phyloP scores from a whole-genome alignment of 2,113 vertebrate genomes.

The Jaculus jaculus region DNA sequence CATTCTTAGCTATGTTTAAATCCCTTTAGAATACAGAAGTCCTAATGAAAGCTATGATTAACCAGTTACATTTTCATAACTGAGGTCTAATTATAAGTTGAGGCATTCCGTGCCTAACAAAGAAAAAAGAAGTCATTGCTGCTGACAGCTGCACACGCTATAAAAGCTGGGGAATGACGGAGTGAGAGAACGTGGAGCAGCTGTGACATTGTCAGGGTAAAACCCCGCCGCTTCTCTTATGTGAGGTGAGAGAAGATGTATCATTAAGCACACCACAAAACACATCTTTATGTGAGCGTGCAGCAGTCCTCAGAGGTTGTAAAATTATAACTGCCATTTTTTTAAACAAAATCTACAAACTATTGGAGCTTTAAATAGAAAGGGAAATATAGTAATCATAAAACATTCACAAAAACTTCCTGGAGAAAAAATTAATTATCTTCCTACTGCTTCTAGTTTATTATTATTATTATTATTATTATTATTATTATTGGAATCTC shows the following conservation, averaged over 20 bases:
- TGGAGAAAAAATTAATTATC: background rate
- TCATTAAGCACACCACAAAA: constrained; percentile 54
- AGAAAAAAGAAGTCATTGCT: constrained; percentile 57
- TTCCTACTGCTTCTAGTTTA: background rate
- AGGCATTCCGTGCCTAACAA: constrained; percentile 72
- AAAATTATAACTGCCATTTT: constrained; percentile 61
- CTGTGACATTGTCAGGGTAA: constrained; percentile 65
- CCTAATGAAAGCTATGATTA: constrained; percentile 70
- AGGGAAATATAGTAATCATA: background rate
- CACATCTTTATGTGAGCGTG: constrained; percentile 8
- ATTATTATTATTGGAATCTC: background rate
- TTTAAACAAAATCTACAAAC: constrained; percentile 42
- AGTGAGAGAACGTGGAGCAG: constrained; percentile 64
- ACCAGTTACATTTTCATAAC: constrained; percentile 76
- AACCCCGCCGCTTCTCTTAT: constrained; percentile 36
- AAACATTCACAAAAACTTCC: constrained; percentile 19
- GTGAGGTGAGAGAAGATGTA: constrained; percentile 55
- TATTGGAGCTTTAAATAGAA: constrained; percentile 57
- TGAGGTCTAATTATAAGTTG: constrained; percentile 80
- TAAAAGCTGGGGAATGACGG: constrained; percentile 60
- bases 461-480: background rate
- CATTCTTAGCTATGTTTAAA: constrained; percentile 1
- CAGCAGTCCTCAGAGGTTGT: background rate
- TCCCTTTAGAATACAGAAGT: constrained; percentile 43
- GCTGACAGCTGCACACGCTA: constrained; percentile 71